Evolutionary conservation across 2,888 invertebrate genomes (phyloP), one percentile per base, ranked within the genome.

Genomic region (Catocala sponsa): DNA sequence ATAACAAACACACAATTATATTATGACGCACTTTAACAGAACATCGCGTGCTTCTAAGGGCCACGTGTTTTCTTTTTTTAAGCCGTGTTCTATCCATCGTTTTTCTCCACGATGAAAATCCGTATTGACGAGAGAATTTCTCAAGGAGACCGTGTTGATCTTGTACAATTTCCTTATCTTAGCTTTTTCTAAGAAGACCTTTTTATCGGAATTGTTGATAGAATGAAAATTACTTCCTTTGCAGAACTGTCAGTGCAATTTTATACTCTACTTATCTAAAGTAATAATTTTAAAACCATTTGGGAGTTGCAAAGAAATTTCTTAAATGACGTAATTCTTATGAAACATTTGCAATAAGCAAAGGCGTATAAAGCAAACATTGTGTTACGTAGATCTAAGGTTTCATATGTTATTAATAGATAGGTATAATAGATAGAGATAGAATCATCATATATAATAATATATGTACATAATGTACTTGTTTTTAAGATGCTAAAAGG

Each of bases 131-230:
- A 56, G 43, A 53, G 57, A 61, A 61, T 58, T 63, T 58, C 49
- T 63, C 60, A 68, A 75, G 64, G 64, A 65, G 55, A 47, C 59
- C 44, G 38, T 33, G 32, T 52, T 57, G 49, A 43, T 55, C 50
- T 41, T 2, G 47, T 53, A 10, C 49, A 76, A 74, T 73, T 75
- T 71, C 68, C 77, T 76, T 44, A 58, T 54, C 47, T 56, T n/a
- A n/a, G 55, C 49, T 62, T 52, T 55, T 15, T 50, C n/a, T 47
- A n/a, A 13, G 57, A 59, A 46, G 9, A 4, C 10, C 25, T 56
- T 46, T 55, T 52, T 63, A 32, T 61, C 54, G 53, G 51, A 65
- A 54, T 56, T 60, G 42, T 62, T 56, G 49, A 66, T 54, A 49
- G 46, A 59, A 63, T 33, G 48, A 10, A 49, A 62, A 72, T 71